These are phyloP conservation scores for Dipodomys ordii DNA, from an alignment of 2,113 vertebrate genomes.

Conservation along the genomic window DNA sequence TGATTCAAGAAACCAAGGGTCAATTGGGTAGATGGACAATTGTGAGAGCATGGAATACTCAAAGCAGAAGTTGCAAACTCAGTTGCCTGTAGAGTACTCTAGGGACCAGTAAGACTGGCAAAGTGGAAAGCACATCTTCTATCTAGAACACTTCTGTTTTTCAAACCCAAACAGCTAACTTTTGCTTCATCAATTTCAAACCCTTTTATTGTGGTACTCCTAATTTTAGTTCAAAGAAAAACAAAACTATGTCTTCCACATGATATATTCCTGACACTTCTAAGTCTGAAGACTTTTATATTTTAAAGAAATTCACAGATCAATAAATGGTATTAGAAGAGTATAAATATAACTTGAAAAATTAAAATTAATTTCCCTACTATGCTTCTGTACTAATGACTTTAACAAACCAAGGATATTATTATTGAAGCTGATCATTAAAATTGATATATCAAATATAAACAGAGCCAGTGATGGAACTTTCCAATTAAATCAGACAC, in stretches of 20 bases:
- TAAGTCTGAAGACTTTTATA: neutral
- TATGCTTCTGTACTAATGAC: neutral
- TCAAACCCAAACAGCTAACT: neutral
- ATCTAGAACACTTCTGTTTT: neutral
- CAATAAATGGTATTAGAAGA: neutral
- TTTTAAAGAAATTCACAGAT: neutral
- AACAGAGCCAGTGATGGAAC: neutral
- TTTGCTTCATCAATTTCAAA: neutral
- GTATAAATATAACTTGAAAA: neutral
- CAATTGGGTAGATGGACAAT: neutral
- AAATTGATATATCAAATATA: constrained; percentile 44
- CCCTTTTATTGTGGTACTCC: neutral
- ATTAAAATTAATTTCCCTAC: constrained; percentile 19
- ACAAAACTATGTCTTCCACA: neutral
- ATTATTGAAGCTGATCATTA: constrained; percentile 56
- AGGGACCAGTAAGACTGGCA: neutral
- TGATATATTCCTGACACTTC: neutral
- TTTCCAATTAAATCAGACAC: constrained; percentile 43
- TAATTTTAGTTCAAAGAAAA: constrained; percentile 30
- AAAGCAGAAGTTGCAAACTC: neutral
- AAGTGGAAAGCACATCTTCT: neutral
- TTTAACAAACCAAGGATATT: neutral
- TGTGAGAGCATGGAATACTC: neutral
- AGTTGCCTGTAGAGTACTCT: neutral
- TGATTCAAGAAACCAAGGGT: neutral